Base-by-base conservation (phyloP, 2,113 vertebrate species). In the Cisticola juncidis region DNA sequence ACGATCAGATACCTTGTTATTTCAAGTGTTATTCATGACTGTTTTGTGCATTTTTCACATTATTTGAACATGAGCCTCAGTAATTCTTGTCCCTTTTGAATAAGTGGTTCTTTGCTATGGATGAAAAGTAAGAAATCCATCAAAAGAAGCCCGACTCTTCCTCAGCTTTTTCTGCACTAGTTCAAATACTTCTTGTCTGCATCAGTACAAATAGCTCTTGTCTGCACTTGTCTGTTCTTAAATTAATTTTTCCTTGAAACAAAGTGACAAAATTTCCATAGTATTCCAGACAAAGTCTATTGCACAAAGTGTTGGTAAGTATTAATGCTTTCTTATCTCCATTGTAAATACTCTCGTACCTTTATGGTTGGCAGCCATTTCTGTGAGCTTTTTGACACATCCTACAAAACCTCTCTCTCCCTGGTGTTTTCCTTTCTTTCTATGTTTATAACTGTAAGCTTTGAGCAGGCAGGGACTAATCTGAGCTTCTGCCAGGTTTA, bases 291-390 rank as follows among this genome's bases (percentile, higher is more conserved):
- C 57, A 83, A 90, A 70, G 81, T 92, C n/a, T 94, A 93, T 94
- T 90, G 62, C 86, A 25, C 62, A 83, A 13, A 71, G 8, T 51
- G 14, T 36, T 73, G 95, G 96, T 96, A 88, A 96, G 95, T 94
- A 90, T 88, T 50, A 60, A 66, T 62, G 14, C 47, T 86, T 76
- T 42, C 35, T 83, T 48, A 48, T 73, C 53, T 88, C 53, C 1
- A 0, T 16, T 77, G 51, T 69, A 69, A 90, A 14, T 58, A 24
- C 33, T 81, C 16, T 38, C 38, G 9, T 78, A 6, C 2, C 0
- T 77, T 57, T 60, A 73, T n/a, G 14, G 11, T 70, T 73, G 54
- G 36, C 70, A 47, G 72, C 42, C 6, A 9, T 66, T 90, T 86
- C 62, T 82, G 11, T 47, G 44, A 47, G 62, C 50, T 82, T 65